A percentile compares a stretch with the other conserved stretches of the same genome.
Conservation (phyloP, 2,888 invertebrate genomes). For the Eristalis tenax region DNA sequence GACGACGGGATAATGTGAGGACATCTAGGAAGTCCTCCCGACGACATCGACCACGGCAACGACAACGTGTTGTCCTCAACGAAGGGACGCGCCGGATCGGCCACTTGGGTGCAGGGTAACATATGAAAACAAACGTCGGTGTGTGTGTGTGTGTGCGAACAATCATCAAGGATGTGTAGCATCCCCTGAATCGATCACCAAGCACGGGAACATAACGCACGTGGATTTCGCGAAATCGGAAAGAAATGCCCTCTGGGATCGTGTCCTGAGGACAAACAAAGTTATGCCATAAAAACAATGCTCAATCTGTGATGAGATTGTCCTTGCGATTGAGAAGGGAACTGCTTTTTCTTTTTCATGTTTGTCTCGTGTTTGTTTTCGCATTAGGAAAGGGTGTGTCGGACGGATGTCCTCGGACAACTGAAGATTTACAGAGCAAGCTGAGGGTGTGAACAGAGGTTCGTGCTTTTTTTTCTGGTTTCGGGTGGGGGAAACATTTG, state of each 20-base stretch:
- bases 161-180: constrained; percentile 28
- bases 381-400: not conserved
- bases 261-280: constrained; percentile 29
- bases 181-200: constrained; percentile 20
- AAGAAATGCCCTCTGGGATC: not conserved
- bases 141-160: not conserved
- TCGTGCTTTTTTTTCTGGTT: not conserved
- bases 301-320: constrained; percentile 35
- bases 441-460: not conserved
- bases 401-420: not conserved
- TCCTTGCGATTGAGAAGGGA: constrained; percentile 5
- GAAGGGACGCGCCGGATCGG: not conserved
- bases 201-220: not conserved
- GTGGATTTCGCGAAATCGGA: constrained; percentile 2
- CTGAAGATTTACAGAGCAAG: not conserved
- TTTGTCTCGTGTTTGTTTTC: not conserved
- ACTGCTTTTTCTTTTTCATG: not conserved
- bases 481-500: constrained; percentile 1
- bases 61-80: constrained; percentile 3
- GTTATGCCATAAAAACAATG: constrained; percentile 31
- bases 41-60: not conserved
- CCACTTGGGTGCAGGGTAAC: constrained; percentile 24
- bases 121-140: not conserved
- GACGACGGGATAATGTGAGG: not conserved
- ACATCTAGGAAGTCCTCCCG: not conserved